Evolutionary conservation across 2,888 invertebrate species (phyloP).

Genomic region (Eustalomyia histrio): DNA sequence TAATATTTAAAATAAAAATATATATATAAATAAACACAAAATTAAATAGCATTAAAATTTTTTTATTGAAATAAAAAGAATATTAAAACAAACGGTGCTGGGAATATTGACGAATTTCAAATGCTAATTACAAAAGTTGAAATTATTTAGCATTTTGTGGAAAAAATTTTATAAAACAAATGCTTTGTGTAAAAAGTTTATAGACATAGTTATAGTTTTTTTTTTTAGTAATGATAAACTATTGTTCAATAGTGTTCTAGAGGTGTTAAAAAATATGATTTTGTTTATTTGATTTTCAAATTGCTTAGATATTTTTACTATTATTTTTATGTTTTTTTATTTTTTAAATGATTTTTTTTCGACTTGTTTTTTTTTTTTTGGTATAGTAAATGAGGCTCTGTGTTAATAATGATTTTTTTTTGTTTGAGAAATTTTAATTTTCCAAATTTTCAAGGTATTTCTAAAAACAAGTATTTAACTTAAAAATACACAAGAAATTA

Average conservation of each 20-base stretch:
- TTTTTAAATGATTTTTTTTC: not conserved
- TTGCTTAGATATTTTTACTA: not conserved
- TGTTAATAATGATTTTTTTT: not conserved
- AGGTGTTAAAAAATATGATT: not conserved
- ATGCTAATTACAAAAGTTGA: not conserved
- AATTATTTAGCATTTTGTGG: not conserved
- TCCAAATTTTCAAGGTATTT: not conserved
- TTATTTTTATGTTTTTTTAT: not conserved
- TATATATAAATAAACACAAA: slow-evolving; percentile 2
- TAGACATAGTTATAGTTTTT: not conserved
- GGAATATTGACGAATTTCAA: not conserved
- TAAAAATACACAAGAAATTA: not conserved
- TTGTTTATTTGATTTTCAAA: not conserved
- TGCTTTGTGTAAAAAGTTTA: not conserved
- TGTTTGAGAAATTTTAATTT: not conserved
- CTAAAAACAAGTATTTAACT: not conserved
- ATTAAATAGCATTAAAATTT: slow-evolving; percentile 22
- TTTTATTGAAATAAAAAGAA: slow-evolving; percentile 45
- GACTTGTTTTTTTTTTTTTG: not conserved
- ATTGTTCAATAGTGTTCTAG: not conserved
- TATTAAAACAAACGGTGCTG: slow-evolving; percentile 2
- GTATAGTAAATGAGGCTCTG: slow-evolving; percentile 6
- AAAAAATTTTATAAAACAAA: not conserved
- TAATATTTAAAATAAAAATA: not conserved
- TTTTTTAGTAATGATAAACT: not conserved